phyloP scores from a whole-genome alignment of 2,797 vertebrate genomes.

The Pogoniulus pusillus region DNA sequence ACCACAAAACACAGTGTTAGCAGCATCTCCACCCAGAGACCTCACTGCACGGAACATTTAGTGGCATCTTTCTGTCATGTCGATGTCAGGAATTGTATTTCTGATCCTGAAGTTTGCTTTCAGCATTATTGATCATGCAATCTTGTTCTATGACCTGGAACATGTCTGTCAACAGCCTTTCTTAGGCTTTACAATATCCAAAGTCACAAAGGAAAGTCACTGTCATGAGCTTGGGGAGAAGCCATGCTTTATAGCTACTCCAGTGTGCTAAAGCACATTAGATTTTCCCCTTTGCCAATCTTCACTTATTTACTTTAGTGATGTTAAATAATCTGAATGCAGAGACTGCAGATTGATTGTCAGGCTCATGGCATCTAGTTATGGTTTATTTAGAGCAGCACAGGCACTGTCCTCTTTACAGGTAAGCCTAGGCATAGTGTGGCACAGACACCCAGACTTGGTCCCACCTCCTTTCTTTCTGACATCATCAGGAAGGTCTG shows the following conservation, averaged over 20 bases:
- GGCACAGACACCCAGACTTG: background rate
- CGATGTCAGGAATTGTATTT: background rate
- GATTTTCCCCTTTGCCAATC: background rate
- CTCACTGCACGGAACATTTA: background rate
- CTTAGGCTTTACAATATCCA: background rate
- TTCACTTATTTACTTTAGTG: background rate
- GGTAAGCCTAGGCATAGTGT: background rate
- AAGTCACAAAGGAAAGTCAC: conserved; percentile 25
- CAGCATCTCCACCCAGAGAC: background rate
- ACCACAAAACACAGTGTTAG: background rate
- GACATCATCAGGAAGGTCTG: background rate
- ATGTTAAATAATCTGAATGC: background rate
- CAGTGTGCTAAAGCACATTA: background rate
- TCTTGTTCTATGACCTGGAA: conserved; percentile 54
- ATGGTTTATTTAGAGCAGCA: background rate
- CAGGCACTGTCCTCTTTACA: rapidly evolving
- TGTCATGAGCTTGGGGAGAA: background rate
- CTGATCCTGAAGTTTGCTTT: conserved; percentile 48
- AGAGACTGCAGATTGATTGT: background rate
- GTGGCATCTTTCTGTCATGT: conserved; percentile 1
- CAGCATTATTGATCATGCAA: conserved; percentile 53
- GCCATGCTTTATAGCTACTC: background rate
- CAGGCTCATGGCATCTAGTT: background rate
- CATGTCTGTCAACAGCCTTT: conserved; percentile 14
- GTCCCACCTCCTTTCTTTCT: background rate